Base-by-base conservation (phyloP, 2,888 invertebrate genomes). In the Altica lythri region DNA sequence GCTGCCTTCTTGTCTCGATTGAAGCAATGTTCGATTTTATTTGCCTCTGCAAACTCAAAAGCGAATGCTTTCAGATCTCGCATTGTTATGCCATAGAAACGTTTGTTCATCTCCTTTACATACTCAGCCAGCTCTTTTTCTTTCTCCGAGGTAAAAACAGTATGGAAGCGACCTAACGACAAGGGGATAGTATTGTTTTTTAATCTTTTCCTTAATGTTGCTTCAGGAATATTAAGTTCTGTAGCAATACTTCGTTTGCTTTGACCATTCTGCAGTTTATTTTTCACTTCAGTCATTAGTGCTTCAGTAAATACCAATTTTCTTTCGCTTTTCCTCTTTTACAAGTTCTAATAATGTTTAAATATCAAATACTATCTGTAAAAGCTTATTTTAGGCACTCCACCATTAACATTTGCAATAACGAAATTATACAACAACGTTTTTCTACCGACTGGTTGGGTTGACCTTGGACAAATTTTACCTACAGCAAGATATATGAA, bases 41-140 rank as follows among this genome's bases (percentile, higher is more conserved):
- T 48, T 17, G 25, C 2, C 5, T 40, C 40, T 25, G 40, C 27
- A 42, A 40, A 49, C 16, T 49, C 27, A 22, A 44, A 35, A 35
- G 35, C 52, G 13, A 46, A 47, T 10, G 10, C 6, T 10, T 12
- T 17, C 13, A 52, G 22, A 13, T 48, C 17, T 37, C 50, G 13
- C 9, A 22, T 49, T 12, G 52, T 52, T 32, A 52, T 17, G 25
- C 45, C 52, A 46, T 52, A 48, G n/a, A 52, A 52, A 8, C 22
- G 17, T n/a, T 13, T 17, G 19, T 52, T 35, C 22, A 52, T 30
- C 19, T 51, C 34, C 19, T 30, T 30, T n/a, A 13, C 16, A 12
- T 52, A 34, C 5, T 47, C 10, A 22, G 52, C 22, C 17, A 52
- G 17, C 16, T 32, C 8, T n/a, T 22, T 22, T 22, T 22, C 22